phyloP scores from a whole-genome alignment of 1,140 invertebrate species.

The Helicoverpa zea region DNA sequence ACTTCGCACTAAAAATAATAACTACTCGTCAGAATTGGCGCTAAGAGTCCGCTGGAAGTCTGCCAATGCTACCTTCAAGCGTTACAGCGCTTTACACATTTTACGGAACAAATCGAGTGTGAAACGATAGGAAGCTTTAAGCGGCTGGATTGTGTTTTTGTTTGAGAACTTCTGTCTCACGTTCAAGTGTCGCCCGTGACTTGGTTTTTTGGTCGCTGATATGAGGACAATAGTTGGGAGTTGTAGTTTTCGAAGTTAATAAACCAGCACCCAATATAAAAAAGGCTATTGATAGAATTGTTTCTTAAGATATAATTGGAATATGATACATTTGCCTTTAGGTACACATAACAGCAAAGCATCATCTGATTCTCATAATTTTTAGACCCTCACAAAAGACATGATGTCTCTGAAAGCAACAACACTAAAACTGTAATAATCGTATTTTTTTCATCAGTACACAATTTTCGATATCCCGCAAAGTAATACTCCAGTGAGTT shows the following conservation, averaged over 20 bases:
- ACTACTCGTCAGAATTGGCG: slow-evolving; percentile 44
- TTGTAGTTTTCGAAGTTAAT: neutral
- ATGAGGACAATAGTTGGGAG: neutral
- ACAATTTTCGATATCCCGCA: neutral
- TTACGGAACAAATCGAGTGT: slow-evolving; percentile 33
- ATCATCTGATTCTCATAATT: neutral
- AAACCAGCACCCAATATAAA: neutral
- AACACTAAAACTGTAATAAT: neutral
- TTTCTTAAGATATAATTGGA: no score
- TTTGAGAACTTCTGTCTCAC: slow-evolving; percentile 45
- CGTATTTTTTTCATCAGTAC: slow-evolving; percentile 13
- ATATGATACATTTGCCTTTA: neutral
- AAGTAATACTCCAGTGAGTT: neutral
- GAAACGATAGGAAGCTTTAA: slow-evolving; percentile 40
- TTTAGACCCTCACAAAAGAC: no score
- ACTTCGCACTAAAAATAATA: slow-evolving; percentile 51
- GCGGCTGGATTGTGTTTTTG: slow-evolving; percentile 40
- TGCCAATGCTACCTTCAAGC: slow-evolving; percentile 44
- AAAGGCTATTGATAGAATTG: no score
- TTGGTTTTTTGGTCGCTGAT: slow-evolving; percentile 21
- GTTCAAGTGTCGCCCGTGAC: slow-evolving; percentile 20
- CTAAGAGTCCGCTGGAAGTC: slow-evolving; percentile 30
- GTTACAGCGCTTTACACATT: slow-evolving; percentile 37
- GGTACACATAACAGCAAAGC: neutral
- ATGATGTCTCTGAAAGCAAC: neutral